phyloP scores from a whole-genome alignment of 1,140 invertebrate genomes.

The Apis mellifera region Amel_HAv3.1 CM009936.2:9343501-9344000 shows the following conservation, averaged over 20 bases:
- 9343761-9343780: too few species aligned
- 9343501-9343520: conserved; percentile 50
- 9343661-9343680: too few species aligned
- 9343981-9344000: too few species aligned
- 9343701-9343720: too few species aligned
- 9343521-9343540: conserved; percentile 56
- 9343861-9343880: background rate
- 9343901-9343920: background rate
- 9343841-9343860: background rate
- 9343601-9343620: conserved; percentile 56
- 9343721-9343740: too few species aligned
- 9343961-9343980: too few species aligned
- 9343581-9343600: conserved; percentile 58
- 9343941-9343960: too few species aligned
- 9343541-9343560: conserved; percentile 58
- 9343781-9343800: too few species aligned
- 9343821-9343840: background rate
- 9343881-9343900: background rate
- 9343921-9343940: background rate
- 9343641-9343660: background rate
- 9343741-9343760: too few species aligned
- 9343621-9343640: conserved; percentile 15
- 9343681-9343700: too few species aligned
- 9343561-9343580: conserved; percentile 64
- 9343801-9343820: too few species aligned